A percentile compares a stretch with the other conserved stretches of the same genome.
Evolutionary conservation across 2,888 invertebrate genomes (phyloP).

Genomic region (Trachelus stipa): DNA sequence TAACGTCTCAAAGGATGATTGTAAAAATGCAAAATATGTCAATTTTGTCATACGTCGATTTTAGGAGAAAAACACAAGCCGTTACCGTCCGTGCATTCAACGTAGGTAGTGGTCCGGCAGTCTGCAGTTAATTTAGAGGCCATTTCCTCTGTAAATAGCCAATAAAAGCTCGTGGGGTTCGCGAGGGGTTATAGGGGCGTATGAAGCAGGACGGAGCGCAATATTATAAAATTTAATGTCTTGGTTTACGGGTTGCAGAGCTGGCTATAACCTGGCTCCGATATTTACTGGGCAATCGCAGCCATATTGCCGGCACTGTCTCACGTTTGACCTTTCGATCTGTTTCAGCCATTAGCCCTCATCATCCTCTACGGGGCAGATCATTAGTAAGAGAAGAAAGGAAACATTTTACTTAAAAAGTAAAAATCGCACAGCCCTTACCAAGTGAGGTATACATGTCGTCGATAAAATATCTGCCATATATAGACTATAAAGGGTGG

Average conservation of each 20-base stretch:
- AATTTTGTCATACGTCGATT: background rate
- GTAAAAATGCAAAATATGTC: background rate
- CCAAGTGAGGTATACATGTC: background rate
- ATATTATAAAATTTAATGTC: constrained; percentile 68
- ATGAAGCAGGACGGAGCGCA: constrained; percentile 51
- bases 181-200: constrained; percentile 28
- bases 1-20: background rate
- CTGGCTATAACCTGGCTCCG: constrained; percentile 60
- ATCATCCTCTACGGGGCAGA: background rate
- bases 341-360: constrained; percentile 26
- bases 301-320: constrained; percentile 42
- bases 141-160: constrained; percentile 67
- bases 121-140: constrained; percentile 66
- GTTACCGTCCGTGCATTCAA: constrained; percentile 30
- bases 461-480: background rate
- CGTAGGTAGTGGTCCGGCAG: constrained; percentile 61
- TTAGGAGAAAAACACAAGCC: constrained; percentile 1
- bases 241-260: constrained; percentile 64
- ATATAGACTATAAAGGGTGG: background rate
- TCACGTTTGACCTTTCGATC: constrained; percentile 20
- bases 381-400: background rate
- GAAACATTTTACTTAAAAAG: background rate
- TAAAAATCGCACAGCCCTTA: background rate
- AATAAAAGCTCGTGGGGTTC: constrained; percentile 61
- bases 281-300: constrained; percentile 64